phyloP scores from a whole-genome alignment of 2,797 vertebrate genomes.

The Rachycentron canadum region DNA sequence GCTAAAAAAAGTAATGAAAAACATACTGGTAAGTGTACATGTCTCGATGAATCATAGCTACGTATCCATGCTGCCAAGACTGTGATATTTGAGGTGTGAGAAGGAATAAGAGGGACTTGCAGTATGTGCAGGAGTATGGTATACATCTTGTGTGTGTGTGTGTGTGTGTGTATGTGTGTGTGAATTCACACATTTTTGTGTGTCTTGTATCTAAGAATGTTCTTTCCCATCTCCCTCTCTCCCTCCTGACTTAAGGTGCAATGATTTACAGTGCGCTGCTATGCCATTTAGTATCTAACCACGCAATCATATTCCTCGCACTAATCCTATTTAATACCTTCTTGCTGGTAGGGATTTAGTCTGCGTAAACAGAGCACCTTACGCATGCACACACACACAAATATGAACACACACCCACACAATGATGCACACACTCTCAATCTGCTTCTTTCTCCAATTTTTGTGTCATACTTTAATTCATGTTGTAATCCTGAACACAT shows the following conservation, averaged over 20 bases:
- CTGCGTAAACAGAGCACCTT: slow-evolving; percentile 80
- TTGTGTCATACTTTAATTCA: slow-evolving; percentile 62
- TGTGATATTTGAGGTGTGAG: slow-evolving; percentile 65
- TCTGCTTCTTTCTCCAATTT: slow-evolving; percentile 67
- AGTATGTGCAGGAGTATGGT: slow-evolving; percentile 65
- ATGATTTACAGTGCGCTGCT: slow-evolving; percentile 77
- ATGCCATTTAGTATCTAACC: slow-evolving; percentile 79
- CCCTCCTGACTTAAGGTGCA: slow-evolving; percentile 77
- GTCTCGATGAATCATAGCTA: slow-evolving; percentile 50
- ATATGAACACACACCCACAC: slow-evolving; percentile 49
- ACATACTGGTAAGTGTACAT: slow-evolving; percentile 53
- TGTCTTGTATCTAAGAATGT: slow-evolving; percentile 66
- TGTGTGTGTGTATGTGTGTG: slow-evolving; percentile 50
- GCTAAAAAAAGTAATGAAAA: slow-evolving; percentile 49
- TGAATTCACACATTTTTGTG: slow-evolving; percentile 69
- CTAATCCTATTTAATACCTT: slow-evolving; percentile 84
- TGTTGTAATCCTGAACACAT: slow-evolving; percentile 42
- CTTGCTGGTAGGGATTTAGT: slow-evolving; percentile 82
- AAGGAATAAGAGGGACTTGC: slow-evolving; percentile 54
- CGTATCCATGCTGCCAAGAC: slow-evolving; percentile 48
- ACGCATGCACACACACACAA: slow-evolving; percentile 44
- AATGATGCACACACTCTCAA: slow-evolving; percentile 53
- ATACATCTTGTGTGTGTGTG: slow-evolving; percentile 59
- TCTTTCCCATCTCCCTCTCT: slow-evolving; percentile 57
- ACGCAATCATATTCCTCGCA: slow-evolving; percentile 77